Base-by-base conservation (phyloP, 2,888 invertebrate genomes). In the Caenorhabditis parvicauda region DNA sequence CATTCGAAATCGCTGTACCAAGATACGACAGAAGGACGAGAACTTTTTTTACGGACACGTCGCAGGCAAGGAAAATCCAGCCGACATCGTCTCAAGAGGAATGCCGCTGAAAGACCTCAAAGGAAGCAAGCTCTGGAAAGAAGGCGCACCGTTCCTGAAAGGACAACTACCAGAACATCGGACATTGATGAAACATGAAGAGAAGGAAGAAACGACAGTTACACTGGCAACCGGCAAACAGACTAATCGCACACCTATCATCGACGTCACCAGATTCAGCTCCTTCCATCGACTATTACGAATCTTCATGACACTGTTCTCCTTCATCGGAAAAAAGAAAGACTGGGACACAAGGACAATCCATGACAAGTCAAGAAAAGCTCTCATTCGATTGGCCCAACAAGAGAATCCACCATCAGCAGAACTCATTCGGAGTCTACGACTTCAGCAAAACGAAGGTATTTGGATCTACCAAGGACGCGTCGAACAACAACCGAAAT, bases 61-160 rank as follows among this genome's bases (percentile, higher is more conserved):
- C 3, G 29, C 38, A 24, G 56, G 56, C 38, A 39, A 45, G 22
- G 6, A 28, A 1, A 56, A 56, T 17, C 56, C 56, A 5, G 56
- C 56, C 0, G 56, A 56, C 27, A n/a, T 50, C 3, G 12, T 56
- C 2, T 45, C 42, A 21, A 38, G 56, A 9, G 50, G 56, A 45
- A 39, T 38, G 3, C 4, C 29, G 4, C n/a, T 56, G 14, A 50
- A 50, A 0, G 41, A 39, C n/a, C 45, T 56, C 1, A 28, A 41
- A 2, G 4, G 17, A 4, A 14, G 45, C n/a, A 6, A 50, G 7
- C 29, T 50, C 6, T 56, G 56, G 56, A 39, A 45, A 41, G 39
- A 28, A 19, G 55, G 55, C 14, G 39, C 50, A 29, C 7, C 17
- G 2, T 56, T 51, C 27, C 46, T 56, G 12, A 6, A 4, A 3